Percentiles rank a stretch among this genome's conserved stretches.
Evolutionary conservation across 1,140 invertebrate genomes (phyloP).

Genomic region (Planococcus citri): DNA sequence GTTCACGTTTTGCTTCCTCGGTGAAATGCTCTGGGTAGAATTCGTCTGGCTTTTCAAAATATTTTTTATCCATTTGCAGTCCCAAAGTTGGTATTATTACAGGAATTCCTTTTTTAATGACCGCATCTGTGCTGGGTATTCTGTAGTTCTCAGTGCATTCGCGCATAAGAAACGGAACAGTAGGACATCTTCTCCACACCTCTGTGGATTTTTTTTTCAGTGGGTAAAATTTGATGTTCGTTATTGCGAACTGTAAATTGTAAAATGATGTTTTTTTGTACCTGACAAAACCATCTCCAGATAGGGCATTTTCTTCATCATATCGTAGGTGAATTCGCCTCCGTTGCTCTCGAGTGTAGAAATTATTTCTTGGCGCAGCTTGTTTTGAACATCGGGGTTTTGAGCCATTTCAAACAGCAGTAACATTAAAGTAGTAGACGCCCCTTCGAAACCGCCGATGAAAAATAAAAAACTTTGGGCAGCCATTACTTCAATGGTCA

Average conservation of each 20-base stretch:
- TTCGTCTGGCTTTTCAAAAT: too few species aligned
- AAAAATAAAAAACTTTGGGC: slow-evolving; percentile 46
- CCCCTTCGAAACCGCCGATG: slow-evolving; percentile 50
- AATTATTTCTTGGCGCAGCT: slow-evolving; percentile 40
- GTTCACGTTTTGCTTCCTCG: too few species aligned
- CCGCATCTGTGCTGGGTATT: too few species aligned
- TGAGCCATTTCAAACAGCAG: slow-evolving; percentile 43
- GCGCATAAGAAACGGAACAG: too few species aligned
- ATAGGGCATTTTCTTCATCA: slow-evolving; percentile 45
- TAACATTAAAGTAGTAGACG: slow-evolving; percentile 41
- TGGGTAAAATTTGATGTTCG: too few species aligned
- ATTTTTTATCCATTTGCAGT: too few species aligned
- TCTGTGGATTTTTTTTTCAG: slow-evolving; percentile 23
- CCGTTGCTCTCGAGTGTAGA: slow-evolving; percentile 29
- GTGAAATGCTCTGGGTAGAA: too few species aligned
- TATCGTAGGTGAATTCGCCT: slow-evolving; percentile 43
- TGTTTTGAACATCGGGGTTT: slow-evolving; percentile 42
- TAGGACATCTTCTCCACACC: slow-evolving; percentile 28
- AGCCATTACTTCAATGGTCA: slow-evolving; percentile 28
- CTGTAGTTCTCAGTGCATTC: too few species aligned
- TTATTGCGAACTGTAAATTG: too few species aligned
- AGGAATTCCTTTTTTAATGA: too few species aligned
- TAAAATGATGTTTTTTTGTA: slow-evolving; percentile 26
- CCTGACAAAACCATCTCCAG: slow-evolving; percentile 47
- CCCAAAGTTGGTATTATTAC: too few species aligned